These are phyloP conservation scores for Haemorhous mexicanus DNA, from an alignment of 2,113 vertebrate species.

Conservation along the genomic window DNA sequence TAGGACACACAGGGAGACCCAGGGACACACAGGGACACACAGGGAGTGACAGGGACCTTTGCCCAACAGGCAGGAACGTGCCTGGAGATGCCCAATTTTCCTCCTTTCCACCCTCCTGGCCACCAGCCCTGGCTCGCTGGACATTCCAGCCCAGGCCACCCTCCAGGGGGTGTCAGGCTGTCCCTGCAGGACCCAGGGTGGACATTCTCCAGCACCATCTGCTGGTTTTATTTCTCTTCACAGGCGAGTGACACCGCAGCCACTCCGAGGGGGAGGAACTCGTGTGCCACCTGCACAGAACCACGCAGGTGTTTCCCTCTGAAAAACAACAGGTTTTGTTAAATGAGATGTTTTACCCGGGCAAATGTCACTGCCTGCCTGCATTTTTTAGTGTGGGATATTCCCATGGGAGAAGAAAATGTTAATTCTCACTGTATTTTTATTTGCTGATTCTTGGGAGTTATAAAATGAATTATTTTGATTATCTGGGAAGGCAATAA, in stretches of 20 bases:
- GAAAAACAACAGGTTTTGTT: neutral
- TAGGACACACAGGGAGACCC: no score
- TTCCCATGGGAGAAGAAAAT: neutral
- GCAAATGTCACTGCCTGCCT: neutral
- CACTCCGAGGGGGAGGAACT: neutral
- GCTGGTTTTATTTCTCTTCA: neutral
- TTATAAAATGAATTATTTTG: neutral
- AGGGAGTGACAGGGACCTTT: neutral
- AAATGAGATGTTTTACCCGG: neutral
- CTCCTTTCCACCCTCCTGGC: accelerated
- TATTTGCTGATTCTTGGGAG: neutral
- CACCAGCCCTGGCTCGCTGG: no score
- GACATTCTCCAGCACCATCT: constrained; percentile 32
- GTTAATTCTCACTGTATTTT: neutral
- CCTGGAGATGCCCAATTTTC: neutral
- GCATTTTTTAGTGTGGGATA: neutral
- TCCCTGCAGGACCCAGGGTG: neutral
- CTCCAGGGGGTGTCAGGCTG: accelerated
- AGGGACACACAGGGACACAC: no score
- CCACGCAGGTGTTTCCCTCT: neutral
- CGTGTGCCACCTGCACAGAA: neutral
- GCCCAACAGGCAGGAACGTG: accelerated
- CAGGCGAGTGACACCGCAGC: neutral
- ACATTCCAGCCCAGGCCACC: neutral
- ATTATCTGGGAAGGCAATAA: neutral